A percentile compares a stretch with the other conserved stretches of the same genome.
phyloP scores from a whole-genome alignment of 2,113 vertebrate genomes.

The Stegostoma tigrinum region DNA sequence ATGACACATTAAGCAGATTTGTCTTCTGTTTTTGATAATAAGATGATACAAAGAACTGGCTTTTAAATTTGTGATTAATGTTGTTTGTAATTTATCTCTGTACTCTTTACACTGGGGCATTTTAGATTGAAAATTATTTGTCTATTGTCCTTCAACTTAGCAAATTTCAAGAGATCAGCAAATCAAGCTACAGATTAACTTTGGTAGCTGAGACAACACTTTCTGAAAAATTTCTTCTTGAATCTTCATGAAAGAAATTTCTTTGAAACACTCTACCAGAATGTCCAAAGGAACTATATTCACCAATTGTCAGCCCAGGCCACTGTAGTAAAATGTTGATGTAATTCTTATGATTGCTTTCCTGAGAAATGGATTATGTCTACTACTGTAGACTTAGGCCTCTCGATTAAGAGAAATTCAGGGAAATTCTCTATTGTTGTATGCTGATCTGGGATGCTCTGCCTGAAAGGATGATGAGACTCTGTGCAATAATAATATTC shows the following conservation, averaged over 20 bases:
- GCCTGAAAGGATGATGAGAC: background rate
- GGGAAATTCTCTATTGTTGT: background rate
- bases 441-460: background rate
- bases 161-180: constrained; percentile 1
- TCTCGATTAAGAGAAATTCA: background rate
- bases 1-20: constrained; percentile 17
- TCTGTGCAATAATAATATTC: background rate
- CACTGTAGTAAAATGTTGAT: background rate
- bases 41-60: background rate
- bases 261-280: background rate
- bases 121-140: constrained; percentile 14
- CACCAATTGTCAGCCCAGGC: background rate
- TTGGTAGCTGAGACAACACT: background rate
- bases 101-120: background rate
- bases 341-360: background rate
- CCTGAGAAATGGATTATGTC: background rate
- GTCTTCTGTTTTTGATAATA: constrained; percentile 21
- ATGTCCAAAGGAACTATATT: background rate
- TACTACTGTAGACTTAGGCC: background rate
- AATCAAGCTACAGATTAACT: background rate
- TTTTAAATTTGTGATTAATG: constrained; percentile 36
- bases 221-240: background rate
- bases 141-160: constrained; percentile 1
- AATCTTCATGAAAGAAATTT: background rate
- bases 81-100: constrained; percentile 27